Conservation (phyloP, 2,888 invertebrate genomes). For the Julus scandinavius region DNA sequence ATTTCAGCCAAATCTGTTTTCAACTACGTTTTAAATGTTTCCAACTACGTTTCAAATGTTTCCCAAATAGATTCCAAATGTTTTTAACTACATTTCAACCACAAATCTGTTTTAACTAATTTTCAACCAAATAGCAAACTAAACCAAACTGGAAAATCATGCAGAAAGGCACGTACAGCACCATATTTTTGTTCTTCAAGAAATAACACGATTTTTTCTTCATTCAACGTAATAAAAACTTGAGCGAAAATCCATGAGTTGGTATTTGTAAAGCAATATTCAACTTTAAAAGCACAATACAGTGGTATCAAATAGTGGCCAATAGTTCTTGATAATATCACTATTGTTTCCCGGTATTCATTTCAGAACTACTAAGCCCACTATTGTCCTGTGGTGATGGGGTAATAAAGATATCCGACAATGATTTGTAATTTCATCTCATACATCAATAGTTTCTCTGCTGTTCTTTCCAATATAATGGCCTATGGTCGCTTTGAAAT, state of each 20-base stretch:
- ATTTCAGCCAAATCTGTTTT: no score
- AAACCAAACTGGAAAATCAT: no score
- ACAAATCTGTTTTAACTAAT: no score
- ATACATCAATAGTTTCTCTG: conserved; percentile 11
- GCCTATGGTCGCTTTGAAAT: neutral
- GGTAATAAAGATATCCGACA: conserved; percentile 43
- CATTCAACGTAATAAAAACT: no score
- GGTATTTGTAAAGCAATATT: neutral
- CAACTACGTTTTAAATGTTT: no score
- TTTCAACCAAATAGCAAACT: no score
- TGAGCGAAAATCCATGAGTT: neutral
- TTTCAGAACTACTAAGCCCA: conserved; percentile 36
- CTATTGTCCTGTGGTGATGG: conserved; percentile 27
- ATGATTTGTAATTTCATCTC: conserved; percentile 36
- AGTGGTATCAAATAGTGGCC: neutral
- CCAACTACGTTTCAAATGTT: no score
- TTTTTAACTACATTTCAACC: no score
- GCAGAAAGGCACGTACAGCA: no score
- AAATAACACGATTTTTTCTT: no score
- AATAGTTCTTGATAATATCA: conserved; percentile 1
- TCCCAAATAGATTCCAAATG: no score
- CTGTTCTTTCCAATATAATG: conserved; percentile 33
- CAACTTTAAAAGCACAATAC: conserved; percentile 8
- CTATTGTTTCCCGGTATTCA: neutral
- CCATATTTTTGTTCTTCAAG: no score